phyloP scores from a whole-genome alignment of 2,113 vertebrate species.

The Catharus bicknelli region DNA sequence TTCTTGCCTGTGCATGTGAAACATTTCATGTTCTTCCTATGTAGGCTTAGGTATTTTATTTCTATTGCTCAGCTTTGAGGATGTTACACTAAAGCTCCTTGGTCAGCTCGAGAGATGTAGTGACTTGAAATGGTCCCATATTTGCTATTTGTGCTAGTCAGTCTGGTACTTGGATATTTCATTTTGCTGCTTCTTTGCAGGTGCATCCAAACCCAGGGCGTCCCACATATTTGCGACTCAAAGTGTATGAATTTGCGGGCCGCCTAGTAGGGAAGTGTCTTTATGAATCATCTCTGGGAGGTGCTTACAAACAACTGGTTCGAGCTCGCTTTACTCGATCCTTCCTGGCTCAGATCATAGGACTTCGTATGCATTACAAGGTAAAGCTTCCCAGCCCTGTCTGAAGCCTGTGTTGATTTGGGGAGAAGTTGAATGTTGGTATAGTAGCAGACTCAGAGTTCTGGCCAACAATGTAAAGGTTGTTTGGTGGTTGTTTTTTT shows the following conservation, averaged over 20 bases:
- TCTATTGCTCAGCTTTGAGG: neutral
- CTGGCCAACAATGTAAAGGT: neutral
- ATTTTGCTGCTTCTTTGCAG: constrained; percentile 67
- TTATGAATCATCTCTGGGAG: constrained; percentile 95
- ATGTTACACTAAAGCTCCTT: neutral
- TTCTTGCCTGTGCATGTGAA: neutral
- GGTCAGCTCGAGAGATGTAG: neutral
- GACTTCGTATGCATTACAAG: constrained; percentile 98
- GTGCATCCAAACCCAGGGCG: constrained; percentile 94
- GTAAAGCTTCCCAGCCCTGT: constrained; percentile 63
- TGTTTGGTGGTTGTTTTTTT: neutral
- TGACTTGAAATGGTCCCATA: neutral
- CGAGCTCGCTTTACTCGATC: constrained; percentile 95
- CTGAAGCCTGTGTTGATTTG: neutral
- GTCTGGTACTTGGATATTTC: neutral
- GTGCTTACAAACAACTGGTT: constrained; percentile 93
- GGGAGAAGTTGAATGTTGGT: neutral
- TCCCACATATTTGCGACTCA: constrained; percentile 84
- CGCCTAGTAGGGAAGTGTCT: constrained; percentile 96
- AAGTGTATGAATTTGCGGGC: constrained; percentile 95
- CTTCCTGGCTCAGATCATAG: constrained; percentile 97
- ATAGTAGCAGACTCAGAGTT: neutral
- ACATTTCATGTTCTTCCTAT: neutral
- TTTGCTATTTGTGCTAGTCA: neutral
- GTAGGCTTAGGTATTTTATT: neutral